These are phyloP conservation scores for Xestia ashworthii DNA, from an alignment of 2,888 invertebrate species.

Conservation along the genomic window DNA sequence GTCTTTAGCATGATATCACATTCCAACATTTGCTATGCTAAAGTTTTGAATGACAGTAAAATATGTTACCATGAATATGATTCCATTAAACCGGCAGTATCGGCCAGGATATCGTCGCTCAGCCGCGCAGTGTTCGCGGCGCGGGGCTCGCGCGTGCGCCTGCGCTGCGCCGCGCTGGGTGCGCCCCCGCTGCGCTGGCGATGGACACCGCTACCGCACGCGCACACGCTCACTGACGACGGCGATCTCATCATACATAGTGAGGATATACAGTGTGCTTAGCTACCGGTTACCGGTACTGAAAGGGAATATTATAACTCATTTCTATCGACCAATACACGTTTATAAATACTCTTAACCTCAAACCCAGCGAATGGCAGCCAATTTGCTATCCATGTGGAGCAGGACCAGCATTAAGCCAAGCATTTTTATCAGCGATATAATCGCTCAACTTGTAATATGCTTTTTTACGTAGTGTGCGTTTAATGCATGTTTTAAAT, in stretches of 20 bases:
- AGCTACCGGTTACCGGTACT: too few species aligned
- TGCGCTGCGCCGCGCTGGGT: conserved; percentile 93
- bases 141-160: conserved; percentile 91
- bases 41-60: conserved; percentile 2
- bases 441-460: too few species aligned
- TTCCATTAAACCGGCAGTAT: conserved; percentile 85
- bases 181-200: conserved; percentile 91
- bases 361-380: too few species aligned
- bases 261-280: conserved; percentile 75
- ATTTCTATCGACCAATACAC: too few species aligned
- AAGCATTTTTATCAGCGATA: too few species aligned
- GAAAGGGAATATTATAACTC: too few species aligned
- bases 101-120: conserved; percentile 95
- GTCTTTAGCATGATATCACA: neutral
- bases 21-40: neutral
- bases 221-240: conserved; percentile 89
- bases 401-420: too few species aligned
- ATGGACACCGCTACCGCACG: conserved; percentile 90
- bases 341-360: too few species aligned
- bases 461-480: too few species aligned
- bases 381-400: too few species aligned
- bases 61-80: conserved; percentile 17
- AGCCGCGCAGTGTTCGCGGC: conserved; percentile 92
- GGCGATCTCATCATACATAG: conserved; percentile 93
- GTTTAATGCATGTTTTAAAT: too few species aligned